phyloP scores from a whole-genome alignment of 2,113 vertebrate species.

The Noctilio leporinus region DNA sequence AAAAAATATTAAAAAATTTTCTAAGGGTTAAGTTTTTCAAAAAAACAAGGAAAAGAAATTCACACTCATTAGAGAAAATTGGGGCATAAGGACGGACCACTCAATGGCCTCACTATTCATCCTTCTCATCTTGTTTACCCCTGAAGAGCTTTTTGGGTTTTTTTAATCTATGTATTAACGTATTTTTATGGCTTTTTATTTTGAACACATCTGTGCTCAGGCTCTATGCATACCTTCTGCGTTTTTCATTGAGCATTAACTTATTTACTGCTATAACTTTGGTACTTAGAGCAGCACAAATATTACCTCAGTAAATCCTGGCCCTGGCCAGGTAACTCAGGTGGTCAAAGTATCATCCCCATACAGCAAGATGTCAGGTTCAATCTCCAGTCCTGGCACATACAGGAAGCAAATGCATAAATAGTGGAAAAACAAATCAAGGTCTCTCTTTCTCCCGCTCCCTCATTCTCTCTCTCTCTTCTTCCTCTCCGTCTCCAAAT shows the following conservation, averaged over 20 bases:
- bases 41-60: neutral
- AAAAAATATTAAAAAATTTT: too few relatives aligned
- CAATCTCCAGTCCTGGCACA: too few relatives aligned
- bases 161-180: neutral
- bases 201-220: neutral
- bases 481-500: too few relatives aligned
- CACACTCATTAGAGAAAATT: neutral
- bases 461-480: too few relatives aligned
- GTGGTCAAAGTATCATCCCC: too few relatives aligned
- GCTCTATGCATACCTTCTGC: neutral
- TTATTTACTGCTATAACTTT: neutral
- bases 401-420: too few relatives aligned
- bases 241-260: neutral
- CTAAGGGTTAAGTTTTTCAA: too few relatives aligned
- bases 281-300: neutral
- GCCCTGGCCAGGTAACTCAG: too few relatives aligned
- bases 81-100: neutral
- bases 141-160: neutral
- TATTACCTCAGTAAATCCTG: neutral
- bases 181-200: neutral
- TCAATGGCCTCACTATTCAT: neutral
- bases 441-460: too few relatives aligned
- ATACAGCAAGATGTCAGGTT: too few relatives aligned
- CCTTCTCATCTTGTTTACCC: neutral
- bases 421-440: too few relatives aligned